Conservation (phyloP, 2,797 vertebrate genomes). For the Scyliorhinus canicula region DNA sequence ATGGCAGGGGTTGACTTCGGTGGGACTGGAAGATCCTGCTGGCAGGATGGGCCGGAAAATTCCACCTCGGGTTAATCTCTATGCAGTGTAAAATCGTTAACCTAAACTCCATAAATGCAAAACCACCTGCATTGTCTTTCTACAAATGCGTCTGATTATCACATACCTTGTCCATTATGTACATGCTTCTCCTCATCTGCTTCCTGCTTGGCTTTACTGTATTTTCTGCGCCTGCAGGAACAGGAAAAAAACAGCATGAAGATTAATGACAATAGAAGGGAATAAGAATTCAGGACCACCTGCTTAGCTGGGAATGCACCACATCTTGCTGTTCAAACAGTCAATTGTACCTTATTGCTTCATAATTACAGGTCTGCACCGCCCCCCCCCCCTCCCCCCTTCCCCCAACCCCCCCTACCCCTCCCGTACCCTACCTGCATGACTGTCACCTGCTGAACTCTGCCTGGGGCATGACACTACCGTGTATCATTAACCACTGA, state of each 20-base stretch:
- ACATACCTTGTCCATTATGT: constrained; percentile 69
- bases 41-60: too few species aligned
- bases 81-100: background rate
- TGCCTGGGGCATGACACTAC: constrained; percentile 44
- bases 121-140: background rate
- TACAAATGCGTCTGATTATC: background rate
- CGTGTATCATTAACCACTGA: constrained; percentile 45
- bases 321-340: constrained; percentile 51
- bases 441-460: constrained; percentile 59
- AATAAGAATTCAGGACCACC: constrained; percentile 56
- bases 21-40: too few species aligned
- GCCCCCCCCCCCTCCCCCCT: constrained; percentile 50
- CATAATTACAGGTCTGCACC: constrained; percentile 56
- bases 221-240: constrained; percentile 81
- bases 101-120: background rate
- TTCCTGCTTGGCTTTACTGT: constrained; percentile 97
- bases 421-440: constrained; percentile 43
- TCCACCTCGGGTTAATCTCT: background rate
- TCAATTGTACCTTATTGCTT: constrained; percentile 56
- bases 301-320: constrained; percentile 47
- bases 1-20: too few species aligned
- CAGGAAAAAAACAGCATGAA: constrained; percentile 14
- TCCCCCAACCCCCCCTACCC: too few species aligned
- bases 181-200: constrained; percentile 93
- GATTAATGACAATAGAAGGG: constrained; percentile 51